Base-by-base conservation (phyloP, 1,140 invertebrate species). In the Solen grandis region DNA sequence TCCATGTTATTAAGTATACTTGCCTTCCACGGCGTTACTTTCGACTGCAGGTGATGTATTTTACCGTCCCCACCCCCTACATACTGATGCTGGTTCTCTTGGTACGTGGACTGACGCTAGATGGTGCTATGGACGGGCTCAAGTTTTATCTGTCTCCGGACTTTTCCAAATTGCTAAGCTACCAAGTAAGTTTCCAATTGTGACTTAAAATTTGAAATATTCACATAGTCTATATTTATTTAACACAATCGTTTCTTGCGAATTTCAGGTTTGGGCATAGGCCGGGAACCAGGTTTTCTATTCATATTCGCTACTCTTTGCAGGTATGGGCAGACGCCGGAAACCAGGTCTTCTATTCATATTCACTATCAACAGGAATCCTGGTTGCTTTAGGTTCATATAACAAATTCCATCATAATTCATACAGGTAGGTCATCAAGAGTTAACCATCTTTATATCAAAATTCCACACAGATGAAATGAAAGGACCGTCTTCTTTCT, bases 81-180 rank as follows among this genome's bases (percentile, higher is more conserved):
- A 82, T 94, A 4, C 87, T 94, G 78, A 90, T 94, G 77, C 86
- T 93, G 55, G 89, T 92, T 33, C 84, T 94, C 54, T 86, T 94
- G 8, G 87, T 93, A 22, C 87, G 93, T 62, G 93, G 93, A 36
- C 84, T 93, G 13, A 93, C 93, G 1, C 70, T 94, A 54, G 91
- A 92, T 35, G 93, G 93, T 5, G 92, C 93, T 38, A 70, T 82
- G 38, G 76, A 90, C 5, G 93, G 93, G 3, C 72, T 92, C 1
- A 83, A 95, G 3, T 97, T 96, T 89, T 98, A 97, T 90, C 92
- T 98, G 10, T 96, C 95, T 22, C 97, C 97, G 25, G 94, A 97
- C 85, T 98, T 96, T 59, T 95, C 59, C 10, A 88, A 86, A 57
- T 78, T 91, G 1, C 14, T 46, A 31, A 86, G 89, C 25, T 60